These are phyloP conservation scores for Stictocephala bisonia DNA, from an alignment of 2,888 invertebrate genomes.

Conservation along the genomic window DNA sequence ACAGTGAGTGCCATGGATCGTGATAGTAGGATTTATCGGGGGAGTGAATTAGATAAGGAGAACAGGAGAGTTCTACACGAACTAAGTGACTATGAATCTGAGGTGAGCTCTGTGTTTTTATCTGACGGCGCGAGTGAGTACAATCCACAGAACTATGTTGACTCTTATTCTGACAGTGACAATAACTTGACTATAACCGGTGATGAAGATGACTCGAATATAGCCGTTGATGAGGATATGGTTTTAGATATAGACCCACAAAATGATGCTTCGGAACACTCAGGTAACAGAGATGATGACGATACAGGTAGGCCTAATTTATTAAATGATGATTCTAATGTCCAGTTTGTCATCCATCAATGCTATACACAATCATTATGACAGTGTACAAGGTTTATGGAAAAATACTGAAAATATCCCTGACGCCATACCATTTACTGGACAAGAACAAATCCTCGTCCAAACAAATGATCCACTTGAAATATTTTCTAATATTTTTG, in stretches of 20 bases:
- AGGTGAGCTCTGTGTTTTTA: constrained; percentile 12
- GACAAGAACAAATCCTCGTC: constrained; percentile 18
- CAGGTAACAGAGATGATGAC: constrained; percentile 9
- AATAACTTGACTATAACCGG: background rate
- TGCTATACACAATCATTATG: constrained; percentile 10
- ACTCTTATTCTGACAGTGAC: constrained; percentile 9
- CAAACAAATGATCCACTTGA: constrained; percentile 29
- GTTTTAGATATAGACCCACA: constrained; percentile 20
- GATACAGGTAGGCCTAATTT: constrained; percentile 11
- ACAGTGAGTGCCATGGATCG: constrained; percentile 11
- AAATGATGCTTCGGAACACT: constrained; percentile 1
- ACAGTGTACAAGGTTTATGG: constrained; percentile 18
- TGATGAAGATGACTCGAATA: background rate
- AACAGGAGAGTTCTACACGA: constrained; percentile 11
- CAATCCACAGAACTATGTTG: constrained; percentile 3
- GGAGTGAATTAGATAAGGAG: constrained; percentile 20
- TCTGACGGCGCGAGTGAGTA: constrained; percentile 19
- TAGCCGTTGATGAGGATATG: background rate
- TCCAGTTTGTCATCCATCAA: constrained; percentile 22
- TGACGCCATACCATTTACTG: background rate
- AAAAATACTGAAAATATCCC: constrained; percentile 18
- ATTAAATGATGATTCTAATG: constrained; percentile 6
- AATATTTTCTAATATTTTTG: constrained; percentile 28
- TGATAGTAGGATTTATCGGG: constrained; percentile 6
- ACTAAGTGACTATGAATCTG: constrained; percentile 14